Conservation (phyloP, 2,888 invertebrate genomes). For the Xanthia togata region DNA sequence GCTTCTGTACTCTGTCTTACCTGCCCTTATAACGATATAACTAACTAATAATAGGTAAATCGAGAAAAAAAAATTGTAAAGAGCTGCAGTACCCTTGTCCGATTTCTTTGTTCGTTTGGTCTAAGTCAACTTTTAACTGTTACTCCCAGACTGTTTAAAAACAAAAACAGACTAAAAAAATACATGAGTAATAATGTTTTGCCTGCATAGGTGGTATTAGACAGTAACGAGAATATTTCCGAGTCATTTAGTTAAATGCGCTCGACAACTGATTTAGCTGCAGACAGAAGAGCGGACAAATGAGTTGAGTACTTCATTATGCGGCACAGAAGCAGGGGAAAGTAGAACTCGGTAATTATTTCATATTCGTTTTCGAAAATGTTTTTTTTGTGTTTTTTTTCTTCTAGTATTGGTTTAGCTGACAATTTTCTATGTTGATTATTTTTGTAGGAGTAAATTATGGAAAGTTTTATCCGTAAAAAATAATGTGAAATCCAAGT, state of each 20-base stretch:
- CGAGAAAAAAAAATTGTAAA: background rate
- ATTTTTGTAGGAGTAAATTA: too few relatives aligned
- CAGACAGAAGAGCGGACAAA: conserved; percentile 75
- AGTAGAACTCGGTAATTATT: conserved; percentile 27
- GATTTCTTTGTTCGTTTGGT: background rate
- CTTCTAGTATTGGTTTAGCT: background rate
- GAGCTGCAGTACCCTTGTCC: background rate
- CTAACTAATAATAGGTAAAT: background rate
- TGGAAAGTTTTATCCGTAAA: too few relatives aligned
- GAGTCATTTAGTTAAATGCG: conserved; percentile 67
- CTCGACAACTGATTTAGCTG: conserved; percentile 67
- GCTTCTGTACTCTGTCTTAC: too few relatives aligned
- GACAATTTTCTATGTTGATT: background rate
- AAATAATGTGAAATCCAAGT: too few relatives aligned
- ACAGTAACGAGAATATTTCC: conserved; percentile 62
- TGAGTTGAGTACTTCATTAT: conserved; percentile 81
- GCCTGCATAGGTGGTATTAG: conserved; percentile 35
- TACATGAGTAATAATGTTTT: conserved; percentile 31
- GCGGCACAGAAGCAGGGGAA: conserved; percentile 68
- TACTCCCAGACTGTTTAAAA: background rate
- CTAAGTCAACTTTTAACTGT: background rate
- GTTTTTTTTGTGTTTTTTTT: background rate
- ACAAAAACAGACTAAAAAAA: conserved; percentile 15
- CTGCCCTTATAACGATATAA: too few relatives aligned
- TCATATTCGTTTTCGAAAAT: background rate